Percentiles rank a stretch among this genome's conserved stretches.
These are phyloP conservation scores for Hyaena hyaena DNA, from an alignment of 2,113 vertebrate species.

Conservation along the genomic window DNA sequence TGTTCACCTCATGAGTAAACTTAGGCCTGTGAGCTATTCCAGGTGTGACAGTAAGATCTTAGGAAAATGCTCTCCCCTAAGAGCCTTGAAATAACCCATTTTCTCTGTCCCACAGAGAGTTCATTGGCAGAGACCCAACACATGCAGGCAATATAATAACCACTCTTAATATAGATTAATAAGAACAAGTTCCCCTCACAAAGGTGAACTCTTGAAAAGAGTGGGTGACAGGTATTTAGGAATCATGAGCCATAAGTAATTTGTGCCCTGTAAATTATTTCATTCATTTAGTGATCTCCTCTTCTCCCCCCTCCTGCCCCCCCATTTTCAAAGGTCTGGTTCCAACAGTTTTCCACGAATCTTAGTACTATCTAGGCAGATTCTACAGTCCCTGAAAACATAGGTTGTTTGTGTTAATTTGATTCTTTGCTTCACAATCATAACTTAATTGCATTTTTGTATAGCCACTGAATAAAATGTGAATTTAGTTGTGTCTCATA, in stretches of 20 bases:
- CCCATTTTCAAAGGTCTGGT: not conserved
- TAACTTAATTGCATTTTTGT: not conserved
- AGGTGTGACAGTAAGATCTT: not conserved
- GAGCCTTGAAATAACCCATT: not conserved
- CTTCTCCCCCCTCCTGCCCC: fast-evolving
- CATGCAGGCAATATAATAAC: not conserved
- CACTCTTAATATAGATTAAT: not conserved
- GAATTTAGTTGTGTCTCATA: not conserved
- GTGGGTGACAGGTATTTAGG: not conserved
- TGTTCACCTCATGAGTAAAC: not conserved
- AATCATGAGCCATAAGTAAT: not conserved
- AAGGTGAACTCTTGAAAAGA: not conserved
- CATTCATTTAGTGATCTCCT: not conserved
- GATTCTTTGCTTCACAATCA: not conserved
- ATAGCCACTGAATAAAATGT: not conserved
- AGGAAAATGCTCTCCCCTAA: not conserved
- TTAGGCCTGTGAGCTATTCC: not conserved
- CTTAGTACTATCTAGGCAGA: not conserved
- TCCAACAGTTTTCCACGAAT: not conserved
- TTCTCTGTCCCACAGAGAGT: not conserved
- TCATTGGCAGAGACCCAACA: not conserved
- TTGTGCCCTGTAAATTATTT: not conserved
- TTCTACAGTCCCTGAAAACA: not conserved
- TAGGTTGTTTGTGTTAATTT: not conserved
- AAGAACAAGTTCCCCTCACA: not conserved